Evolutionary conservation across 2,113 vertebrate genomes (phyloP), one percentile per base, ranked within the genome.

Genomic region (Centropus bengalensis): DNA sequence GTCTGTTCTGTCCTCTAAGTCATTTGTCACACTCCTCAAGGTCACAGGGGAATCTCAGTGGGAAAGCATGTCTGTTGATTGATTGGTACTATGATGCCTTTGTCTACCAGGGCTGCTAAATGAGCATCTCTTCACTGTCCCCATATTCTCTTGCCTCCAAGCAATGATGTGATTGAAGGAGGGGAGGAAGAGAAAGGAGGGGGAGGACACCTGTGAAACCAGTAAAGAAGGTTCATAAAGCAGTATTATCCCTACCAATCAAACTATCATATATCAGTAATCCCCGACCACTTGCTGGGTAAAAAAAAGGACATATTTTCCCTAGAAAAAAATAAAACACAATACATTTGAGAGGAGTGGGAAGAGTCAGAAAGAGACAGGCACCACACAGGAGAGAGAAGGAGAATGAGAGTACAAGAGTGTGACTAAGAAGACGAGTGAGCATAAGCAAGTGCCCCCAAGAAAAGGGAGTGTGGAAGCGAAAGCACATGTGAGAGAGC

Each of bases 1-100:
- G 82, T 96, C 92, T 93, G 33, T 89, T 95, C 64, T 30, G 71
- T 93, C 92, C 90, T 95, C 81, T 80, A 77, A 97, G 64, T 96
- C 94, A 97, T 96, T 96, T 82, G 56, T 97, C 94, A 97, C 63
- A 70, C 54, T 97, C 89, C 71, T 96, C 97, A 98, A 98, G 97
- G 97, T 98, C 97, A 96, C 36, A 45, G 40, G 81, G 63, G 81
- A 97, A 69, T 51, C 86, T 94, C 82, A 67, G 71, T 86, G 63
- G 94, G 71, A 92, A 93, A 95, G 67, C 54, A 76, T 93, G 92
- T 79, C 52, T 90, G 81, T 83, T 97, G 96, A 98, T 84, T 94
- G 96, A 97, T 97, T 94, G 93, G 42, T 90, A 88, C 73, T 73
- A 51, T 78, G 88, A 93, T 93, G 89, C 81, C 86, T 93, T 68